Base-by-base conservation (phyloP, 2,888 invertebrate genomes). In the Campoplex capitator region DNA sequence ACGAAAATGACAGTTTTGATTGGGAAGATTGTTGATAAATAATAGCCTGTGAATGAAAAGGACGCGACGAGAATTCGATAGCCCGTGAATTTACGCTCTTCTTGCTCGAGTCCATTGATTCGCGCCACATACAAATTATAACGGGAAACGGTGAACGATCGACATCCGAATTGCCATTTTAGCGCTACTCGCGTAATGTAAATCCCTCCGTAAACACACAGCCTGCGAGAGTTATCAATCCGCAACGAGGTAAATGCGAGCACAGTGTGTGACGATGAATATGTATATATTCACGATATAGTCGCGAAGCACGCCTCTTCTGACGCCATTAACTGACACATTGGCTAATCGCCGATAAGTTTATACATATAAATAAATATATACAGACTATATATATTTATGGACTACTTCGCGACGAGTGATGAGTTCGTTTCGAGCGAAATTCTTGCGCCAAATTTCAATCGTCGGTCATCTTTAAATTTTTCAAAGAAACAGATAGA, bases 141-240 rank as follows among this genome's bases (percentile, higher is more conserved):
- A 80, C 79, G 68, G 51, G 38, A 65, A 56, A 79, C 83, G 73
- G 54, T 67, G n/a, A 85, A 87, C 83, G 87, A 87, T 87, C 87
- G 77, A 80, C 86, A 87, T 88, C 83, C 87, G 75, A 87, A 85
- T 75, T 88, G 82, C 84, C 84, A 73, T 88, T 85, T 80, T 71
- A 71, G 76, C 65, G 56, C 51, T 62, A 62, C 67, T 38, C 48
- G 23, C 67, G 67, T 67, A 77, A 54, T 54, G 35, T 67, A 23
- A 51, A 38, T 23, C 67, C 67, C 51, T 35, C 51, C 67, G 48
- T 67, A 77, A 67, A 77, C 67, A 51, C 65, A 38, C 51, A n/a
- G 42, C 77, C 51, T 67, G 79, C 28, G 79, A 73, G 85, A 82
- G 81, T 85, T 77, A 85, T 85, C 82, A 83, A 77, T 84, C 77